Base-by-base conservation (phyloP, 2,888 invertebrate genomes). In the Hypomecis punctinalis region DNA sequence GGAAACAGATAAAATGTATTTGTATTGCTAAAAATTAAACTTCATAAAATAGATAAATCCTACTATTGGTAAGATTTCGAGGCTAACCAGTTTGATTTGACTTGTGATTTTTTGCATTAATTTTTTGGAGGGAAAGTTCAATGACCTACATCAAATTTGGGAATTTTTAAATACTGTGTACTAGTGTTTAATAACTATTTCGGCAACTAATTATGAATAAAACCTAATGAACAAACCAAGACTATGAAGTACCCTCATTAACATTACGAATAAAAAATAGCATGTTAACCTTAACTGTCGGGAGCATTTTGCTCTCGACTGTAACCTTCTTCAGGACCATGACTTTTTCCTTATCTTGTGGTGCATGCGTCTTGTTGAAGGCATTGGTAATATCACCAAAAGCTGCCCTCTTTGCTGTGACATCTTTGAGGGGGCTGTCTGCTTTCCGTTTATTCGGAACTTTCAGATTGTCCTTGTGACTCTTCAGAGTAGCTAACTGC, bases 331-430 rank as follows among this genome's bases (percentile, higher is more conserved):
- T 94, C 49, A 89, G 76, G 58, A 82, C 82, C 79, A 85, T 81
- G 68, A 79, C 77, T 78, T 92, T 91, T 64, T 89, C 86, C 66
- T 90, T 88, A 55, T 90, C 89, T 64, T 86, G 86, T 55, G 82
- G 79, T 11, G 80, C 87, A 58, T 78, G 80, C 49, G 90, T 82
- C 74, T 93, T 93, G 76, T 91, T 88, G 73, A 90, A 86, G 70
- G 95, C 96, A 89, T 97, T 97, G 56, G 97, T 97, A 72, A 98
- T 95, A 85, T 98, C 98, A 67, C 97, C 97, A 80, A 98, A 95
- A 4, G 97, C 98, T 47, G 97, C 96, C 77, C 98, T 93, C 85
- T 97, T 98, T 5, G 95, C 94, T 56, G 94, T 94, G 73, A 94
- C 95, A 81, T 96, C 96, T 86, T 96, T 97, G 49, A 95, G 80